These are phyloP conservation scores for Tipula helvola DNA, from an alignment of 2,888 invertebrate genomes.

Conservation along the genomic window DNA sequence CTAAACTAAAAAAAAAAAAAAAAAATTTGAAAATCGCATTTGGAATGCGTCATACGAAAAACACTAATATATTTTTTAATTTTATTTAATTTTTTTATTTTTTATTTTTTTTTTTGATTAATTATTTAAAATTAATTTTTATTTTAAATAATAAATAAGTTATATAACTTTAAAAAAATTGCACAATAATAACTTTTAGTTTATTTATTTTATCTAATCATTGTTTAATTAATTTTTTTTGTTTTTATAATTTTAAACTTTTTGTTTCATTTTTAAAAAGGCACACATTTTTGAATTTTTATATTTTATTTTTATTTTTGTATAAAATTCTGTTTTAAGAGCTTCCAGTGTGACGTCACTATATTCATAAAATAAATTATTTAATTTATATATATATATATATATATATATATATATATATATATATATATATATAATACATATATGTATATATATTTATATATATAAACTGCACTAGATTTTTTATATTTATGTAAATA, in stretches of 20 bases:
- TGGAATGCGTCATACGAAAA: background rate
- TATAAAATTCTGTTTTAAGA: background rate
- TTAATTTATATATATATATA: background rate
- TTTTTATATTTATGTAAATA: background rate
- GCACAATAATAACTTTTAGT: background rate
- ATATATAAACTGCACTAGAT: background rate
- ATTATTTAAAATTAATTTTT: background rate
- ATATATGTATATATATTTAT: background rate
- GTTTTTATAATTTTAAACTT: background rate
- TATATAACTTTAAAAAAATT: conserved; percentile 1
- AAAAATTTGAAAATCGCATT: conserved; percentile 4
- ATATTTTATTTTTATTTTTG: background rate
- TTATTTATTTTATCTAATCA: background rate
- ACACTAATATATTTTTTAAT: background rate
- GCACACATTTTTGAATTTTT: background rate
- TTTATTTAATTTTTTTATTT: background rate
- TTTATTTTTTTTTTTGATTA: background rate
- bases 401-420: background rate
- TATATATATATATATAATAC: background rate
- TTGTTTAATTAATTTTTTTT: background rate
- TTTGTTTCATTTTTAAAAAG: background rate
- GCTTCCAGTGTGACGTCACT: background rate
- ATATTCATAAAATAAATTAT: background rate
- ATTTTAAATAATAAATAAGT: background rate
- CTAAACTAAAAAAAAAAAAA: background rate